Evolutionary conservation across 2,888 invertebrate species (phyloP), one percentile per base, ranked within the genome.

Genomic region (Nycteola revayana): DNA sequence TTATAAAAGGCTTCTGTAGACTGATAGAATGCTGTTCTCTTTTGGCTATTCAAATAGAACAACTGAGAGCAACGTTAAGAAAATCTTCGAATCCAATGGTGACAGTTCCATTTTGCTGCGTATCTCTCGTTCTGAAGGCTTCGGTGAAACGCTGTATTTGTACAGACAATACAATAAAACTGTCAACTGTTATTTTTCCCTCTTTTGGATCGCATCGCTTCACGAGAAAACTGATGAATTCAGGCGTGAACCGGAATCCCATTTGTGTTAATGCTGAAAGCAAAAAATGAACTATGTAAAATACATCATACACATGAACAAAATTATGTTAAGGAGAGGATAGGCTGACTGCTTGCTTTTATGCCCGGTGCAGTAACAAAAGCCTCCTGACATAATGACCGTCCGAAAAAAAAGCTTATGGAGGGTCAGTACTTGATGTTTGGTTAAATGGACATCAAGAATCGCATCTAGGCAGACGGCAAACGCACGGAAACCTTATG

Each of bases 51-150:
- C 67, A 91, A 50, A 91, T 75, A 33, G 93, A 93, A 72, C 94
- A 94, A 61, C 92, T 93, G 25, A 98, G 90, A 18, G 96, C 95
- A 55, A 97, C 91, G 42, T 91, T 91, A 27, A 98, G 87, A 66
- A 98, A 98, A 67, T 98, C 98, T 88, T 98, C 98, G 69, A 98
- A 98, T 11, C 90, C 93, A 66, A 98, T 93, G 1, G 93, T 93
- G 32, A 98, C 96, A 4, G 91, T 89, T 20, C 98, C 98, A 60
- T 93, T 93, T 78, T 94, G 92, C 53, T 95, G 93, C 0, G 91
- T 90, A 71, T 98, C 98, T 32, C 94, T 92, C 34, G 90, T 87
- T 61, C 94, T 90, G 73, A 98, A 98, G 10, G 96, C 95, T 70
- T 98, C 97, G 18, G 94, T 96, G 51, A 96, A 95, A 44, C 94